A percentile compares a stretch with the other conserved stretches of the same genome.
Evolutionary conservation across 2,113 vertebrate species (phyloP).

Genomic region (Colinus virginianus): DNA sequence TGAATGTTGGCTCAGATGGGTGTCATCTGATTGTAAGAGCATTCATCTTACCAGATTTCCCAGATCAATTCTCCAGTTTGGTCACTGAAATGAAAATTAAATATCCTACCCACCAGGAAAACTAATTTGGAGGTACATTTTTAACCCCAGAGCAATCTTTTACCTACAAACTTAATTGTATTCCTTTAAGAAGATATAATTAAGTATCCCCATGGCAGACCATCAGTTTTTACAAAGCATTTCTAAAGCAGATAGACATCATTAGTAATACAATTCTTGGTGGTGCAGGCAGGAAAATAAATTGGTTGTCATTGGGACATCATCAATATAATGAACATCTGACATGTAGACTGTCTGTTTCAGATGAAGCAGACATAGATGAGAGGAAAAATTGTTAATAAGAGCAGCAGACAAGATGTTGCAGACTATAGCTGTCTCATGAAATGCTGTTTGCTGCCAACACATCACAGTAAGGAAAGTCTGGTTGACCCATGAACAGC

Average conservation of each 20-base stretch:
- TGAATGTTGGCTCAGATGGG: neutral
- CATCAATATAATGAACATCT: slow-evolving; percentile 59
- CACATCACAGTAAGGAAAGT: neutral
- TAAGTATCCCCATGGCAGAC: slow-evolving; percentile 58
- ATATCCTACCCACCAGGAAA: slow-evolving; percentile 25
- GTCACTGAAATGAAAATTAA: slow-evolving; percentile 56
- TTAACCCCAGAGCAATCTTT: slow-evolving; percentile 59
- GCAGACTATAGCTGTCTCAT: slow-evolving; percentile 32
- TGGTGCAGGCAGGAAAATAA: slow-evolving; percentile 67
- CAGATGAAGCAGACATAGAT: slow-evolving; percentile 2
- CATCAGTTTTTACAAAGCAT: slow-evolving; percentile 52
- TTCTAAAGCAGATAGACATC: slow-evolving; percentile 45
- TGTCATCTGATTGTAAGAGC: neutral
- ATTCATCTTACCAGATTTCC: neutral
- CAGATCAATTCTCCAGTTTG: slow-evolving; percentile 27
- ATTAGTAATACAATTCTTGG: slow-evolving; percentile 59
- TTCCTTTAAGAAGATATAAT: slow-evolving; percentile 70
- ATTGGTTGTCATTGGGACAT: slow-evolving; percentile 64
- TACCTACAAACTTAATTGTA: slow-evolving; percentile 62
- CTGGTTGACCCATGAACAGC: slow-evolving; percentile 14
- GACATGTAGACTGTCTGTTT: slow-evolving; percentile 46
- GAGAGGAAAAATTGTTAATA: slow-evolving; percentile 43
- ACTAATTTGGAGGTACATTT: slow-evolving; percentile 52
- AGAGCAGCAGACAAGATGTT: slow-evolving; percentile 13
- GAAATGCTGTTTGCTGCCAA: slow-evolving; percentile 53